Conservation (phyloP, 1,140 invertebrate species). For the Aphelenchoides besseyi region DNA sequence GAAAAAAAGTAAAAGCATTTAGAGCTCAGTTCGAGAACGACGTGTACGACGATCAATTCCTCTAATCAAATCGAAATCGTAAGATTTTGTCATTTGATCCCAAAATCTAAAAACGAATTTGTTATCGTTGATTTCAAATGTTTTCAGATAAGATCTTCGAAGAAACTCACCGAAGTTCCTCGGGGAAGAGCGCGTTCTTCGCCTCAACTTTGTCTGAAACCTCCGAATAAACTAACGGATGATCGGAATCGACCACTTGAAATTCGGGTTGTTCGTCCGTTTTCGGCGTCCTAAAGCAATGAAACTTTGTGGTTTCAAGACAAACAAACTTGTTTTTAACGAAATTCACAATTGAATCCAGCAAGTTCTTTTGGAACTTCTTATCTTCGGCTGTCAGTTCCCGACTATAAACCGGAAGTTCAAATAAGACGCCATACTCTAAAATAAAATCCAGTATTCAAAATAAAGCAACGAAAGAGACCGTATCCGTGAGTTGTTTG, state of each 20-base stretch:
- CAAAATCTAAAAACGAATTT: too few relatives aligned
- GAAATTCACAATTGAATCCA: constrained; percentile 20
- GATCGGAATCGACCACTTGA: neutral
- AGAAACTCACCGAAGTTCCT: constrained; percentile 24
- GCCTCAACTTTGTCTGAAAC: constrained; percentile 3
- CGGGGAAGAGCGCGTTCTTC: constrained; percentile 4
- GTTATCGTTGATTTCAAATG: too few relatives aligned
- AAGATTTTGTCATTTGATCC: constrained; percentile 28
- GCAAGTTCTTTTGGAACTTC: neutral
- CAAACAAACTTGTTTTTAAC: constrained; percentile 31
- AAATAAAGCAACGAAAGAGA: neutral
- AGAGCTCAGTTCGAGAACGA: constrained; percentile 27
- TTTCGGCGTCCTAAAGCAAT: constrained; percentile 7
- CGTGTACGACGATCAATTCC: constrained; percentile 29
- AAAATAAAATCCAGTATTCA: neutral
- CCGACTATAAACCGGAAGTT: neutral
- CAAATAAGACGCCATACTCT: constrained; percentile 26
- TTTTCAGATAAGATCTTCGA: too few relatives aligned
- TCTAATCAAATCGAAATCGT: constrained; percentile 32
- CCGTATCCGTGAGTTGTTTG: neutral
- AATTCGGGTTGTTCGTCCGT: constrained; percentile 17
- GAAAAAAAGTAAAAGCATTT: too few relatives aligned
- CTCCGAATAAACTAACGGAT: constrained; percentile 17
- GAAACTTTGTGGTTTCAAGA: constrained; percentile 17
- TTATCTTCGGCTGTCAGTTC: constrained; percentile 17